phyloP scores from a whole-genome alignment of 2,888 invertebrate species.

The Agrenia bidenticulata region DNA sequence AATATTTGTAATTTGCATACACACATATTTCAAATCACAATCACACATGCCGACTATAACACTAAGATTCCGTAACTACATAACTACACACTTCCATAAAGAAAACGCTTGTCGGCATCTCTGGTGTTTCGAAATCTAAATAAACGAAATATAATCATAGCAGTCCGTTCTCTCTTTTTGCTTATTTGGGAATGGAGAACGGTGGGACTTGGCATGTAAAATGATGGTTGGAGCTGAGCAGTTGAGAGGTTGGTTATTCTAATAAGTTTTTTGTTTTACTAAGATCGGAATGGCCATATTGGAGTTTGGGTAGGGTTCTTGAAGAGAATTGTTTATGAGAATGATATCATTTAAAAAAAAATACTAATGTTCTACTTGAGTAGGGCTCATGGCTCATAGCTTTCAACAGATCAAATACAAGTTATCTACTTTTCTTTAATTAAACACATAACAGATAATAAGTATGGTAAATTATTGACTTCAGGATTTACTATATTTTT shows the following conservation, averaged over 20 bases:
- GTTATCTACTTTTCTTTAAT: no score
- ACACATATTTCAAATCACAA: constrained; percentile 9
- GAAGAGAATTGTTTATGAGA: constrained; percentile 2
- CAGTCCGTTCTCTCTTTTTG: neutral
- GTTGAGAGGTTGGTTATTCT: neutral
- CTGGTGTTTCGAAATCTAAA: constrained; percentile 12
- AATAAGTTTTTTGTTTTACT: constrained; percentile 2
- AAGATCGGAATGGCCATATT: neutral
- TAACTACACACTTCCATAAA: neutral
- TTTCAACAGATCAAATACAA: no score
- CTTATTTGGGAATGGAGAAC: no score
- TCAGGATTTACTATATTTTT: no score
- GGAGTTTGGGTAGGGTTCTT: neutral
- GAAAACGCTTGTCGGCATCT: constrained; percentile 1
- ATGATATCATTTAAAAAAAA: neutral
- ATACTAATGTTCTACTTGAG: no score
- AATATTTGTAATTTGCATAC: constrained; percentile 13
- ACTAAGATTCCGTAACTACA: neutral
- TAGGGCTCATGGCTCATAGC: no score
- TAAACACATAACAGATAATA: no score
- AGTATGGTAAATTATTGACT: no score
- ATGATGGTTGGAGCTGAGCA: no score
- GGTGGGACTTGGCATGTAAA: no score
- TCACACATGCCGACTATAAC: neutral
- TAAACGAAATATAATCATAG: constrained; percentile 9